Percentiles rank a stretch among this genome's conserved stretches.
Evolutionary conservation across 1,140 invertebrate species (phyloP).

Genomic region (Caerostris darwini): DNA sequence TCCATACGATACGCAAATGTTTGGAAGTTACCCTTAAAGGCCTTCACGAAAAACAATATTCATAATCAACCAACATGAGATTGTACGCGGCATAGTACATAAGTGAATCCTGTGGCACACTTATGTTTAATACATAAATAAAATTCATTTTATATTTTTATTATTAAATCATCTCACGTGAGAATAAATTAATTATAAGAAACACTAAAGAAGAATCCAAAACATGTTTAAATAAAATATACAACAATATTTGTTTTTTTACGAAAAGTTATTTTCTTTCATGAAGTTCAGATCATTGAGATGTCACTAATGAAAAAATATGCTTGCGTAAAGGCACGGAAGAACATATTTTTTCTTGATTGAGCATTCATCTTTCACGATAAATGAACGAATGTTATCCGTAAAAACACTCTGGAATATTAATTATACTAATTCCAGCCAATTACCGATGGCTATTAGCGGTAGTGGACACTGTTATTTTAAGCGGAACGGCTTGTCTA

Average conservation of each 20-base stretch:
- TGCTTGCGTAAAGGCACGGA: not conserved
- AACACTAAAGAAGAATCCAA: not conserved
- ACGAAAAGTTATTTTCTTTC: not conserved
- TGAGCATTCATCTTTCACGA: constrained; percentile 31
- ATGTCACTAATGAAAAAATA: constrained; percentile 54
- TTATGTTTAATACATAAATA: too few species aligned
- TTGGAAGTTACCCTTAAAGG: too few species aligned
- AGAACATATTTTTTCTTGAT: not conserved
- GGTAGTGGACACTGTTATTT: constrained; percentile 67
- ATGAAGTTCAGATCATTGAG: not conserved
- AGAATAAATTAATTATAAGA: not conserved
- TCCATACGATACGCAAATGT: too few species aligned
- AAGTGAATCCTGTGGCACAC: too few species aligned
- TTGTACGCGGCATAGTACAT: too few species aligned
- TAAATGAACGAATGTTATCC: constrained; percentile 10
- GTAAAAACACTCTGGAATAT: constrained; percentile 45
- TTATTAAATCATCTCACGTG: too few species aligned
- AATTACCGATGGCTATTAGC: constrained; percentile 64
- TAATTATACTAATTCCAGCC: constrained; percentile 64
- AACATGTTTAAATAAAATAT: not conserved
- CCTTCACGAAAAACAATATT: too few species aligned
- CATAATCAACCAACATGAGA: too few species aligned
- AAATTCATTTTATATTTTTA: too few species aligned
- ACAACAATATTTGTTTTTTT: not conserved
- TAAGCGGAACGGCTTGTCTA: constrained; percentile 28